These are phyloP conservation scores for Physeter macrocephalus DNA, from an alignment of 2,113 vertebrate genomes.

Conservation along the genomic window DNA sequence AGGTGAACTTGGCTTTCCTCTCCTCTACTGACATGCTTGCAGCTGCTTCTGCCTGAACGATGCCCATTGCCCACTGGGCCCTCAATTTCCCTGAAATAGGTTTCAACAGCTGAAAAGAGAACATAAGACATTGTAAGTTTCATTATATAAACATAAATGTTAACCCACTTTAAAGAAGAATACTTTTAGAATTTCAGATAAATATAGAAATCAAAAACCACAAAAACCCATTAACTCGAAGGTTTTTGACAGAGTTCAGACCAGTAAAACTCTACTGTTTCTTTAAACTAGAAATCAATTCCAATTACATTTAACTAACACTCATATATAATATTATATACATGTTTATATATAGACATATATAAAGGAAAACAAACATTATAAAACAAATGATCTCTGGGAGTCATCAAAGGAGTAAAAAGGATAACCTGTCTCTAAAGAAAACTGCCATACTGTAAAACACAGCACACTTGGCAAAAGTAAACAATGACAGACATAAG, in stretches of 20 bases:
- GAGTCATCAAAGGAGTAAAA: not conserved
- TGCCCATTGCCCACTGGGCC: conserved; percentile 92
- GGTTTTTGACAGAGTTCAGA: not conserved
- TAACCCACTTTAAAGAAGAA: not conserved
- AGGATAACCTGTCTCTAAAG: not conserved
- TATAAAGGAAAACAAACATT: not conserved
- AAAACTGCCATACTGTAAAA: rapidly evolving
- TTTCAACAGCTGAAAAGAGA: conserved; percentile 78
- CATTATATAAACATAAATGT: not conserved
- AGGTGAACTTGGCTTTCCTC: conserved; percentile 89
- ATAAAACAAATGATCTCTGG: not conserved
- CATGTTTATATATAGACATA: rapidly evolving
- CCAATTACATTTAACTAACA: not conserved
- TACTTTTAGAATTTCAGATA: not conserved
- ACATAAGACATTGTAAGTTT: not conserved
- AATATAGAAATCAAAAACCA: not conserved
- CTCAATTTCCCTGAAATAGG: conserved; percentile 89
- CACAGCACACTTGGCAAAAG: not conserved
- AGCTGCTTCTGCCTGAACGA: conserved; percentile 91
- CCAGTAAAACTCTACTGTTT: not conserved
- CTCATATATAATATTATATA: rapidly evolving
- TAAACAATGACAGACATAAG: not conserved
- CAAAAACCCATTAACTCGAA: not conserved
- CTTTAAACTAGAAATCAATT: not conserved
- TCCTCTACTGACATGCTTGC: conserved; percentile 85